Conservation (phyloP, 2,888 invertebrate genomes). For the Epirrhoe tristata region DNA sequence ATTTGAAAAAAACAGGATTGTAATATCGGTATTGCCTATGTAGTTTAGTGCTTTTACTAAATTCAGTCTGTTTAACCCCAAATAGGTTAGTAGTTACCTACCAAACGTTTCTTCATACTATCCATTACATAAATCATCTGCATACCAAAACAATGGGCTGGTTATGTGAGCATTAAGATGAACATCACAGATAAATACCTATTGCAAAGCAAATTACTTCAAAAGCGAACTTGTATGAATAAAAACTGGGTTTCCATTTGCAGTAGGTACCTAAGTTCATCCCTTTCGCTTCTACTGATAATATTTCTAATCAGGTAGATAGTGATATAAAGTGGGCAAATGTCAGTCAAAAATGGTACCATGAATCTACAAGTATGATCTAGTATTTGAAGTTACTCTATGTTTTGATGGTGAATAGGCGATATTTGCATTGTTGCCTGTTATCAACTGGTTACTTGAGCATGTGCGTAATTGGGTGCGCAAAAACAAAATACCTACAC, state of each 20-base stretch:
- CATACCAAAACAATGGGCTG: constrained; percentile 14
- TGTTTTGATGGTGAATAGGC: not conserved
- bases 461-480: not conserved
- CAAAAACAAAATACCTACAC: not conserved
- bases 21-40: too few species aligned
- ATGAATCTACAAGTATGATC: not conserved
- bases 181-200: constrained; percentile 2
- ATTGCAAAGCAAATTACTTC: not conserved
- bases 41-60: not conserved
- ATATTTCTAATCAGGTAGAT: not conserved
- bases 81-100: not conserved
- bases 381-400: not conserved
- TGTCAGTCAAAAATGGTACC: not conserved
- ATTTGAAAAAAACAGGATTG: too few species aligned
- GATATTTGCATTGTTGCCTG: not conserved
- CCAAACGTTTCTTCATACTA: not conserved
- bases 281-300: not conserved
- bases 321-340: not conserved
- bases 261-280: not conserved
- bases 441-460: not conserved
- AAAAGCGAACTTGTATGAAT: not conserved
- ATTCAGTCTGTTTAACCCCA: not conserved
- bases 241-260: not conserved
- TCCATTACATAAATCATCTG: constrained; percentile 21
- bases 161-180: constrained; percentile 3